phyloP scores from a whole-genome alignment of 2,888 invertebrate species.

The Hecatera dysodea region DNA sequence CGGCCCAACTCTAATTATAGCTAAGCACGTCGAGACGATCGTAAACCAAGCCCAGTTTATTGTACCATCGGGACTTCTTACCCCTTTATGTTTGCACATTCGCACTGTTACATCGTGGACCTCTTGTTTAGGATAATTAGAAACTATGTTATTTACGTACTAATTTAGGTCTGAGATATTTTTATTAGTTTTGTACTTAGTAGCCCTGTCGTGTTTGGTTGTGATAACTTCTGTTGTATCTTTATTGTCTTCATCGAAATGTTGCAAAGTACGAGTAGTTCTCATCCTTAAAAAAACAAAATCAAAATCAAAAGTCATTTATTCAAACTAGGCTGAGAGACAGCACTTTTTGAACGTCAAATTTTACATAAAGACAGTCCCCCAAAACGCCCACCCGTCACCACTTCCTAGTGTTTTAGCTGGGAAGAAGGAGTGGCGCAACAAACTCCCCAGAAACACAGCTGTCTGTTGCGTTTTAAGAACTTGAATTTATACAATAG shows the following conservation, averaged over 20 bases:
- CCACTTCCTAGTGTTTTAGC: too few species aligned
- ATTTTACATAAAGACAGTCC: too few species aligned
- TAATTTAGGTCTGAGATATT: conserved; percentile 40
- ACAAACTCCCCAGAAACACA: too few species aligned
- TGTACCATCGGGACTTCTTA: conserved; percentile 67
- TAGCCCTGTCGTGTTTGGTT: conserved; percentile 25
- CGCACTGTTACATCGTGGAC: conserved; percentile 34
- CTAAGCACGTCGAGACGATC: conserved; percentile 67
- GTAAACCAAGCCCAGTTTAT: conserved; percentile 71
- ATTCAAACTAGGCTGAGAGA: too few species aligned
- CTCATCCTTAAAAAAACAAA: too few species aligned
- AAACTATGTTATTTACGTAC: conserved; percentile 51
- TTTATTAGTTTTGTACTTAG: conserved; percentile 42
- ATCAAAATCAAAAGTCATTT: too few species aligned
- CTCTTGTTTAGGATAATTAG: conserved; percentile 59
- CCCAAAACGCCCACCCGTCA: too few species aligned
- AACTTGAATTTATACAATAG: too few species aligned
- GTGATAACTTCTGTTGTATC: neutral
- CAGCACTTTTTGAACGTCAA: too few species aligned
- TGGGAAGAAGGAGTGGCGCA: too few species aligned
- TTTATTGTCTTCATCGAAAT: neutral
- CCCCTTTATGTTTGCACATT: conserved; percentile 62
- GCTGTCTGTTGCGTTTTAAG: too few species aligned
- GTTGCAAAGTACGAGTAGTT: too few species aligned
- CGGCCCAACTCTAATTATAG: conserved; percentile 72